phyloP scores from a whole-genome alignment of 2,888 invertebrate species.

The Harpalus rufipes region DNA sequence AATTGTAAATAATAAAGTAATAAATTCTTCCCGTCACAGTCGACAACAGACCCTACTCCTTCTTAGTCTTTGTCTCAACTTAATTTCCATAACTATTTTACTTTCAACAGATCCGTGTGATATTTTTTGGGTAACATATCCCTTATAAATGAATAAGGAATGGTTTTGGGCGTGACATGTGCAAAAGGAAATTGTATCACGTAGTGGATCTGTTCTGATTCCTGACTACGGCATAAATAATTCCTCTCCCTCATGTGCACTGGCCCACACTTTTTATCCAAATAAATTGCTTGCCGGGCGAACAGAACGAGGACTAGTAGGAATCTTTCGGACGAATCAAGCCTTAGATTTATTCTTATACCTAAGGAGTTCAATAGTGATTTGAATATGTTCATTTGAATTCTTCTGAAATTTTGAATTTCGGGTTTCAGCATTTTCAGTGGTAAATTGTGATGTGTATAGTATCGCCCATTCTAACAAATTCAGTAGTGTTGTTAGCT shows the following conservation, averaged over 20 bases:
- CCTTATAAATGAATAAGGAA: neutral
- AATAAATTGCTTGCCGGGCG: constrained; percentile 14
- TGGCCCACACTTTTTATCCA: neutral
- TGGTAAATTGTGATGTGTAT: too few relatives aligned
- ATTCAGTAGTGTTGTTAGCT: too few relatives aligned
- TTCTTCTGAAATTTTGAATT: too few relatives aligned
- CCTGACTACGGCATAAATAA: constrained; percentile 11
- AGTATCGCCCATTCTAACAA: too few relatives aligned
- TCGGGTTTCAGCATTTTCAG: too few relatives aligned
- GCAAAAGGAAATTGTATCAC: constrained; percentile 13
- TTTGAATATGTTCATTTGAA: too few relatives aligned
- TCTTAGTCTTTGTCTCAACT: neutral
- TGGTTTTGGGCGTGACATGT: neutral
- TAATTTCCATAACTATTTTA: neutral
- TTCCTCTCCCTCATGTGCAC: constrained; percentile 12
- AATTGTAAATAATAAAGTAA: too few relatives aligned
- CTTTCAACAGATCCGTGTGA: neutral
- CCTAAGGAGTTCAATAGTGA: too few relatives aligned
- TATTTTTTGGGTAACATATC: neutral
- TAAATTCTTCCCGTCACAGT: too few relatives aligned
- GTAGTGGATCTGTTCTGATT: constrained; percentile 22
- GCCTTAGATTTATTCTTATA: too few relatives aligned
- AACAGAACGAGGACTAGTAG: neutral
- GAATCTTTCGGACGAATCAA: too few relatives aligned
- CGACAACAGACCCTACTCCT: too few relatives aligned